These are phyloP conservation scores for Craniophora ligustri DNA, from an alignment of 2,888 invertebrate genomes.

Conservation along the genomic window DNA sequence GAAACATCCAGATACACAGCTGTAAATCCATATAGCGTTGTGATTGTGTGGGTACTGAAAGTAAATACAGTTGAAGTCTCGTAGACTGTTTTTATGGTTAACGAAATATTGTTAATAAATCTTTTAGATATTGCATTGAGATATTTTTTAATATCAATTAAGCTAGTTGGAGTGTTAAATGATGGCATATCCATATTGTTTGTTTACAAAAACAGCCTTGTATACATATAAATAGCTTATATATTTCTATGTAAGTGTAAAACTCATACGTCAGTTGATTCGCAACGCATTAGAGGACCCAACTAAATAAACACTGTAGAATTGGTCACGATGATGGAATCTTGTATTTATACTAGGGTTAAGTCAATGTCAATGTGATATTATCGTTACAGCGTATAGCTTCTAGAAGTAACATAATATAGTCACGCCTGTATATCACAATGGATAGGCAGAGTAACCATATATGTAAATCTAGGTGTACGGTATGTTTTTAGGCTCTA, in stretches of 20 bases:
- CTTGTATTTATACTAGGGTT: slow-evolving; percentile 10
- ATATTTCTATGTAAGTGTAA: background rate
- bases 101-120: slow-evolving; percentile 7
- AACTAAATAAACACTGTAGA: slow-evolving; percentile 18
- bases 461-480: too few relatives aligned
- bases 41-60: slow-evolving; percentile 37
- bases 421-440: too few relatives aligned
- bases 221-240: too few relatives aligned
- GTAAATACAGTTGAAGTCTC: slow-evolving; percentile 30
- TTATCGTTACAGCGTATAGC: too few relatives aligned
- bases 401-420: too few relatives aligned
- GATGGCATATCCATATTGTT: too few relatives aligned
- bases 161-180: too few relatives aligned
- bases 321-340: slow-evolving; percentile 31
- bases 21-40: slow-evolving; percentile 21
- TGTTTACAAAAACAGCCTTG: too few relatives aligned
- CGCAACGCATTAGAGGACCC: slow-evolving; percentile 6
- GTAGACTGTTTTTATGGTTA: slow-evolving; percentile 25
- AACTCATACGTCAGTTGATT: background rate
- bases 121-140: too few relatives aligned
- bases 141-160: too few relatives aligned
- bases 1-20: slow-evolving; percentile 28
- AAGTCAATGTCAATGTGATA: slow-evolving; percentile 7
- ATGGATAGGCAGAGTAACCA: too few relatives aligned
- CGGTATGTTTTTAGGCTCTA: too few relatives aligned